These are phyloP conservation scores for Carassius auratus DNA, from an alignment of 2,113 vertebrate species.

Conservation along the genomic window DNA sequence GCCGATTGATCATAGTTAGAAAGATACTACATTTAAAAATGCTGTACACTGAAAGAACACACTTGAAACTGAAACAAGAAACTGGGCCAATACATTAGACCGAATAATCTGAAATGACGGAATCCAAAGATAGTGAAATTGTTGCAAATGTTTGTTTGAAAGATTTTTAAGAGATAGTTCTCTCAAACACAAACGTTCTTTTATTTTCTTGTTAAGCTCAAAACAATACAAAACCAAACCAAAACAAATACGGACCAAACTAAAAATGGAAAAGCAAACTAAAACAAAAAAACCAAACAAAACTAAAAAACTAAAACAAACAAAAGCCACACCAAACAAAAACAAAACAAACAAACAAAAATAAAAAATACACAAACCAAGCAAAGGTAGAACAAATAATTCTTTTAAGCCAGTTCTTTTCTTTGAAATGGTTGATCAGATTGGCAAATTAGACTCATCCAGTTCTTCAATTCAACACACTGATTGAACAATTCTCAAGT, in stretches of 20 bases:
- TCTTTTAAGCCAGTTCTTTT: neutral
- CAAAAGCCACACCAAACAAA: neutral
- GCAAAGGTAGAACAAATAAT: neutral
- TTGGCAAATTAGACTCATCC: neutral
- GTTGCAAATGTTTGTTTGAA: neutral
- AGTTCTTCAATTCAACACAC: neutral
- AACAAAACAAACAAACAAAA: too few relatives aligned
- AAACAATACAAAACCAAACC: neutral
- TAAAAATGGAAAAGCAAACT: too few relatives aligned
- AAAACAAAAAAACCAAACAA: neutral
- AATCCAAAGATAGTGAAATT: neutral
- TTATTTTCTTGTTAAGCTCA: neutral
- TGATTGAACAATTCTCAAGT: neutral
- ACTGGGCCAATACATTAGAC: neutral
- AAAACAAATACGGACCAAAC: neutral
- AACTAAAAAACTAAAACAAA: neutral
- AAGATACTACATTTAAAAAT: constrained; percentile 12
- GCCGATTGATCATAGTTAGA: neutral
- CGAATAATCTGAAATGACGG: neutral
- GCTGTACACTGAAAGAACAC: neutral
- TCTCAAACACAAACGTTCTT: neutral
- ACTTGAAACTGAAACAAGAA: neutral
- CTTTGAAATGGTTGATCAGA: neutral
- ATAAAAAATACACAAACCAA: neutral
- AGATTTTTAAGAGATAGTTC: neutral